phyloP scores from a whole-genome alignment of 2,797 vertebrate species.

The Sebastes nivosus region DNA sequence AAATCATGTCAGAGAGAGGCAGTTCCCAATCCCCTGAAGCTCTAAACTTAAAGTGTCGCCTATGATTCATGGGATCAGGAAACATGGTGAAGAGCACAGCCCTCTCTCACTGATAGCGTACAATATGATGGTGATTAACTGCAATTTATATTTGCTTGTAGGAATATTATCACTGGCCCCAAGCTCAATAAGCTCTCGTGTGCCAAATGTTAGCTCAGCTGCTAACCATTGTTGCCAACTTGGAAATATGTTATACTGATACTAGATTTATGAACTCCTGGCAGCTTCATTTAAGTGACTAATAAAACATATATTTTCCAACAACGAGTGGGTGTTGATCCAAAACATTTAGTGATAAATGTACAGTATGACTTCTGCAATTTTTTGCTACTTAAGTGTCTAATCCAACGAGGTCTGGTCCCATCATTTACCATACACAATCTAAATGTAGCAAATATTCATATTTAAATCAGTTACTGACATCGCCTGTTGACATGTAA shows the following conservation, averaged over 20 bases:
- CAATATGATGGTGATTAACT: neutral
- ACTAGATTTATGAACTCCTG: constrained; percentile 18
- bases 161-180: neutral
- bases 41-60: neutral
- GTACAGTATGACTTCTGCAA: neutral
- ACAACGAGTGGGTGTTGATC: neutral
- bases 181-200: neutral
- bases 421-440: neutral
- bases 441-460: neutral
- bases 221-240: constrained; percentile 6
- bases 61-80: neutral
- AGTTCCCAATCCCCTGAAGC: neutral
- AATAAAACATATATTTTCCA: neutral
- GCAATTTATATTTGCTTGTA: constrained; percentile 6
- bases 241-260: constrained; percentile 7
- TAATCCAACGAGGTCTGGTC: neutral
- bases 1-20: neutral
- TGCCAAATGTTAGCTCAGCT: constrained; percentile 30
- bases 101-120: neutral
- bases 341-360: neutral
- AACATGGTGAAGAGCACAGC: neutral
- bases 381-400: neutral
- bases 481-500: neutral
- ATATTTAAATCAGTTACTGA: neutral
- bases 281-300: constrained; percentile 1